Evolutionary conservation across 2,888 invertebrate genomes (phyloP), one percentile per base, ranked within the genome.

Genomic region (Penaeus monodon): DNA sequence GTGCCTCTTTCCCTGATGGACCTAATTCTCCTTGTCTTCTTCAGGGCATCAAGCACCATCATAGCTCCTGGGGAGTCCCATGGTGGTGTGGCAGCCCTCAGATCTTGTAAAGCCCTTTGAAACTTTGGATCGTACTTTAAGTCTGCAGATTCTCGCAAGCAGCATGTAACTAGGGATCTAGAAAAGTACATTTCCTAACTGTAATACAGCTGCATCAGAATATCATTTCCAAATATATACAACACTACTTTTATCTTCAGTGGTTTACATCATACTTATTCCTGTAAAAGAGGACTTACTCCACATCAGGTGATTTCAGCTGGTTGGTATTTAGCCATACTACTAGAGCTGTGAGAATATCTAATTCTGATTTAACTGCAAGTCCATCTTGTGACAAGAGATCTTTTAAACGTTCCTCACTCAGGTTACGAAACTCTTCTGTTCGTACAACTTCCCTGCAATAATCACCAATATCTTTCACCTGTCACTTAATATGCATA

Each of bases 51-150:
- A 20, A 74, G 78, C 4, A 86, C 82, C 65, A 70, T 83, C 12
- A 24, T 38, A 17, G 86, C 86, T 38, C 86, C 86, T 12, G 86
- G 86, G 24, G 86, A 86, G 65, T 86, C 86, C 86, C 86, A 86
- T 44, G 86, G 86, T 57, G 86, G 78, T 27, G 63, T 68, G 20
- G 68, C n/a, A 10, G 86, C 86, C 29, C 82, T 70, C 44, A 86
- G 70, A 44, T 82, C 86, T 82, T 86, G 86, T 27, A 86, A 77
- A 70, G 86, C 86, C 57, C 82, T 82, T 70, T 86, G 86, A 63
- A 86, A 86, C 66, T 82, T 82, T 33, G 86, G 86, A 68, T 86
- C 86, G 49, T 86, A 86, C 24, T 73, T 86, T 65, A 86, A 73
- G 63, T 86, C 86, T 22, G 78, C 63, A 14, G 86, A 86, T 57